Percentiles rank a stretch among this genome's conserved stretches.
Evolutionary conservation across 2,888 invertebrate genomes (phyloP).

Genomic region (Scaptodrosophila latifasciaeformis): DNA sequence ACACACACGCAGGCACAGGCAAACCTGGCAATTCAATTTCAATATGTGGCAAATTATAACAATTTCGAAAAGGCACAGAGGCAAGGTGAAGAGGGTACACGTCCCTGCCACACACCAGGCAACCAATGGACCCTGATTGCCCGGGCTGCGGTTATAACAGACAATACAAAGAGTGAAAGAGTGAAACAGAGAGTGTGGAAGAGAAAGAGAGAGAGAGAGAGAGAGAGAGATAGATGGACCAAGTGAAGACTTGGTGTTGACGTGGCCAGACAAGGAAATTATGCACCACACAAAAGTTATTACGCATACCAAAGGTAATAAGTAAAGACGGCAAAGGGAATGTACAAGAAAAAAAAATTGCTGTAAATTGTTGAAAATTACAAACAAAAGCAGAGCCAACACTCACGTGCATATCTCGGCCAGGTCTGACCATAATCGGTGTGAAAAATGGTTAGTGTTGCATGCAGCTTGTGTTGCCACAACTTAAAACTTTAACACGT

Average conservation of each 20-base stretch:
- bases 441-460: constrained; percentile 6
- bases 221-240: too few relatives aligned
- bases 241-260: not conserved
- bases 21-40: constrained; percentile 31
- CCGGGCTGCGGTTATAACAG: too few relatives aligned
- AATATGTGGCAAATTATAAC: constrained; percentile 37
- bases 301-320: constrained; percentile 41
- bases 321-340: constrained; percentile 10
- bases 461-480: constrained; percentile 22
- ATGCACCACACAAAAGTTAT: constrained; percentile 29
- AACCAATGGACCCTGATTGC: too few relatives aligned
- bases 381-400: not conserved
- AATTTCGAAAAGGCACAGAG: constrained; percentile 24
- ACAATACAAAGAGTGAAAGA: too few relatives aligned
- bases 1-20: not conserved
- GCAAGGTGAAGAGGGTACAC: not conserved
- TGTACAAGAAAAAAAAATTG: constrained; percentile 25
- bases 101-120: constrained; percentile 7
- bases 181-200: too few relatives aligned
- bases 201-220: too few relatives aligned
- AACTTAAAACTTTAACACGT: constrained; percentile 42
- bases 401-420: not conserved
- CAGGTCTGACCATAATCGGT: not conserved
- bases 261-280: constrained; percentile 1
- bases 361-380: constrained; percentile 38